These are phyloP conservation scores for Pachymerium ferrugineum DNA, from an alignment of 2,888 invertebrate genomes.

Conservation along the genomic window DNA sequence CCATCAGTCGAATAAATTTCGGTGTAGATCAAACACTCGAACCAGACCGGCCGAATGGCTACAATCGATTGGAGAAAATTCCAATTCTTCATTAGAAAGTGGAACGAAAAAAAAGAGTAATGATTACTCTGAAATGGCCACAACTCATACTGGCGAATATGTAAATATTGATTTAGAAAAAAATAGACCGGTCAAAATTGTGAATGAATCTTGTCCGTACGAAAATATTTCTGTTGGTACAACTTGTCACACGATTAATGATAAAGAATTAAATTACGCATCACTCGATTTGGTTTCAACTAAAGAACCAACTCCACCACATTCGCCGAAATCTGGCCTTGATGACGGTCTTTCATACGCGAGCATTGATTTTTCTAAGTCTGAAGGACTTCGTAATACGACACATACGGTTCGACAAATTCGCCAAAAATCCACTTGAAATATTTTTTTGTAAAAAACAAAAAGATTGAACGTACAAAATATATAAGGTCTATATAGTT, in stretches of 20 bases:
- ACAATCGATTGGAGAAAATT: slow-evolving; percentile 34
- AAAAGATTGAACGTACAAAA: no score
- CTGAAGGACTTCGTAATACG: slow-evolving; percentile 42
- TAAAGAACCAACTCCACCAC: slow-evolving; percentile 32
- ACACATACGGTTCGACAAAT: slow-evolving; percentile 27
- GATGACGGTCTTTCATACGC: slow-evolving; percentile 42
- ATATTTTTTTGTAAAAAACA: no score
- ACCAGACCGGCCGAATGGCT: slow-evolving; percentile 32
- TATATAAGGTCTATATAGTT: no score
- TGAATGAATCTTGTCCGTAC: slow-evolving; percentile 39
- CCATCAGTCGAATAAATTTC: neutral
- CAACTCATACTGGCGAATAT: slow-evolving; percentile 31
- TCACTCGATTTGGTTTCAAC: slow-evolving; percentile 43
- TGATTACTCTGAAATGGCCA: neutral
- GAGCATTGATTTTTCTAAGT: slow-evolving; percentile 47
- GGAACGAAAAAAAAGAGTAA: neutral
- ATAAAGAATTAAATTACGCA: slow-evolving; percentile 51
- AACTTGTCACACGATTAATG: slow-evolving; percentile 43
- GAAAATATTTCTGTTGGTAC: slow-evolving; percentile 37
- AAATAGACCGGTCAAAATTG: neutral
- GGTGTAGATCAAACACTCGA: neutral
- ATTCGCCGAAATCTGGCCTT: neutral
- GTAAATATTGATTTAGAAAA: slow-evolving; percentile 33
- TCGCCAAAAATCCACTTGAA: slow-evolving; percentile 3
- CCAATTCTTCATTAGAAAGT: neutral